phyloP scores from a whole-genome alignment of 2,113 vertebrate species.

The Oophaga pumilio region DNA sequence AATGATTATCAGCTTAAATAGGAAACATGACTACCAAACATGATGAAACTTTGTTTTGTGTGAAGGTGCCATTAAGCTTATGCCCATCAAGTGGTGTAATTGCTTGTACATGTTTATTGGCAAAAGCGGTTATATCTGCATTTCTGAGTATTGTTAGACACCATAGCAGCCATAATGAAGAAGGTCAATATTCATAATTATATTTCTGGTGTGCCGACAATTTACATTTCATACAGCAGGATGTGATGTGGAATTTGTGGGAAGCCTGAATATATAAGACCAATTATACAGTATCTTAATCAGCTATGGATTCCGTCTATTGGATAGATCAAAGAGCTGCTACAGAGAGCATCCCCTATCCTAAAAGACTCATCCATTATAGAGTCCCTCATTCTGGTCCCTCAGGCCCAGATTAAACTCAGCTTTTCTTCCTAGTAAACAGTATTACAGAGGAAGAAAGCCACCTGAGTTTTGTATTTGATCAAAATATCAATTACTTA shows the following conservation, averaged over 20 bases:
- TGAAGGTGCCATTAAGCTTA: background rate
- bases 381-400: too few species aligned
- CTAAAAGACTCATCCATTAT: too few species aligned
- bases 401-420: too few species aligned
- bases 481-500: too few species aligned
- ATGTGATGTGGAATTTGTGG: background rate
- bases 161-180: background rate
- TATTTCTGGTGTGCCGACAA: background rate
- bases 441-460: too few species aligned
- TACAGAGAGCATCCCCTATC: too few species aligned
- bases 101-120: background rate
- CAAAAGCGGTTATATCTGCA: background rate
- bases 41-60: constrained; percentile 7
- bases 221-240: background rate
- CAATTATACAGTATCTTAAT: too few species aligned
- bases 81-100: background rate
- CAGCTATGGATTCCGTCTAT: too few species aligned
- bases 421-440: too few species aligned
- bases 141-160: background rate
- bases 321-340: too few species aligned
- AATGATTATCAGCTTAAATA: constrained; percentile 10
- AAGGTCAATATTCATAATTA: background rate
- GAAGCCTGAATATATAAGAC: too few species aligned
- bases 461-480: too few species aligned
- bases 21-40: background rate